These are phyloP conservation scores for Rhabdornis inornatus DNA, from an alignment of 2,113 vertebrate species.

Conservation along the genomic window DNA sequence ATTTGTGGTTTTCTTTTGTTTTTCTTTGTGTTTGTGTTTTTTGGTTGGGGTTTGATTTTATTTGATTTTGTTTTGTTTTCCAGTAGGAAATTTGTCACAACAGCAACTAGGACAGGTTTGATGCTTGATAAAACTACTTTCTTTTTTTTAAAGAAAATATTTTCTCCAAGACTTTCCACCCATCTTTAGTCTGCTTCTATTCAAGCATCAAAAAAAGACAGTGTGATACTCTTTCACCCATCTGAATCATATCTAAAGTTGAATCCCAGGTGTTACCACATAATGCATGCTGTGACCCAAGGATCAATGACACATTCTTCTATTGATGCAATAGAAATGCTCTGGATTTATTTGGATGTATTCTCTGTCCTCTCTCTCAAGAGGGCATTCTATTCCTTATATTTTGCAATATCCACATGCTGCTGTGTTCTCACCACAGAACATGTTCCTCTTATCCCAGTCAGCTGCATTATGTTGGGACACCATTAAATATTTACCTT, in stretches of 20 bases:
- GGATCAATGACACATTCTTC: neutral
- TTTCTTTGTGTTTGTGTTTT: neutral
- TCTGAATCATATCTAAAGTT: neutral
- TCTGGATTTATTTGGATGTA: neutral
- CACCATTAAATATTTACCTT: conserved; percentile 66
- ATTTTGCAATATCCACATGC: neutral
- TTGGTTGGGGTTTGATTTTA: neutral
- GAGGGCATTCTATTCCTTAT: neutral
- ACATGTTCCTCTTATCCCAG: neutral
- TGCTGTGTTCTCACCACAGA: neutral
- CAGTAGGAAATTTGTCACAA: neutral
- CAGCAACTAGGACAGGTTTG: neutral
- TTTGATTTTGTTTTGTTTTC: neutral
- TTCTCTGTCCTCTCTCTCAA: neutral
- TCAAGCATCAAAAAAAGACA: neutral
- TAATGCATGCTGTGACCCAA: neutral
- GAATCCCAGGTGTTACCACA: neutral
- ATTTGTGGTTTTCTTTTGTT: neutral
- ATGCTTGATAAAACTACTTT: neutral
- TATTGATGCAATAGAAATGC: neutral
- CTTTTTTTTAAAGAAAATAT: neutral
- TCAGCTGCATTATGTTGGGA: conserved; percentile 6
- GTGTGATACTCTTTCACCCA: neutral
- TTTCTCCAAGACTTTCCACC: neutral
- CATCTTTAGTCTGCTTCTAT: neutral